Base-by-base conservation (phyloP, 2,797 vertebrate species). In the Denticeps clupeoides region DNA sequence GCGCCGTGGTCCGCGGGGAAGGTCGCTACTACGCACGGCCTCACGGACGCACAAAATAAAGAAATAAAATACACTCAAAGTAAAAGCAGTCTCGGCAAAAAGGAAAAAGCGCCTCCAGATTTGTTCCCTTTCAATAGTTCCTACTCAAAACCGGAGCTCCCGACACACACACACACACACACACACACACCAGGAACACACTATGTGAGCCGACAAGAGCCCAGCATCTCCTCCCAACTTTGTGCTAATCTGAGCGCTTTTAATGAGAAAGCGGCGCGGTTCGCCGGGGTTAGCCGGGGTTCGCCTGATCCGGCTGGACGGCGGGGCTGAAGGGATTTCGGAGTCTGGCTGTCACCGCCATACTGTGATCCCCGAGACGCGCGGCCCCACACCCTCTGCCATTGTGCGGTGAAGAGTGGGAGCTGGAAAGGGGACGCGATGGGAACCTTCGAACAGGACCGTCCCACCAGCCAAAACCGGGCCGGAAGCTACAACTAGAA, bases 191-290 rank as follows among this genome's bases (percentile, higher is more conserved):
- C 21, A 48, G 12, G 5, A 5, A 8, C 31, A 31, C 5, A 35
- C 71, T 62, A 61, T 64, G 74, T 73, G 71, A 72, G 72, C 73
- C 59, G 69, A 74, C 71, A 68, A 70, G 71, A 63, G 65, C 68
- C 73, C 77, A 74, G 73, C 71, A 64, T 58, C 64, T 62, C 68
- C 74, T 74, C 74, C 74, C 73, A 71, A 72, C 72, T 78, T 21
- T 77, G 72, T 67, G 71, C 71, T 78, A 78, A 79, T 79, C 78
- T 76, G 69, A 44, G 64, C 71, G 74, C 75, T 77, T 80, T 78
- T 77, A 76, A 77, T 71, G 75, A 72, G 74, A 78, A 67, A 66
- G 67, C 62, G 70, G 71, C 56, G 46, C 58, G 69, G 19, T n/a
- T n/a, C 58, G 60, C 31, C n/a, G 12, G 29, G 19, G 19, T 22